phyloP scores from a whole-genome alignment of 2,888 invertebrate species.

The Hanleya hanleyi region DNA sequence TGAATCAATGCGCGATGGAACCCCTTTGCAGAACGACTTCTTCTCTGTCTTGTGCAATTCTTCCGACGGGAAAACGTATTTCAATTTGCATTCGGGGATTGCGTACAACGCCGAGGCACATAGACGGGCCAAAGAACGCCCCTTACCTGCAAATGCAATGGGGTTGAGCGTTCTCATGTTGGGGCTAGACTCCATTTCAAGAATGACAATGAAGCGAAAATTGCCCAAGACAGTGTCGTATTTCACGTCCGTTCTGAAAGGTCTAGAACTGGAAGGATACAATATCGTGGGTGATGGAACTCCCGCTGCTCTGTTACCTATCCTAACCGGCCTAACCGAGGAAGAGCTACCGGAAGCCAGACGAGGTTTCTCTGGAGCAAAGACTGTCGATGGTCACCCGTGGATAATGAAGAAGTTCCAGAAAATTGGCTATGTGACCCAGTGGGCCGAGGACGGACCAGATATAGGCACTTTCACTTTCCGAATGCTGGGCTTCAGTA shows the following conservation, averaged over 20 bases:
- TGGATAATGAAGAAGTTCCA: neutral
- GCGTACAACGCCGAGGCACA: conserved; percentile 37
- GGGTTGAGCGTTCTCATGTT: neutral
- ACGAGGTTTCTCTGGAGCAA: neutral
- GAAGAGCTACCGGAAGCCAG: neutral
- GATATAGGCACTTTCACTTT: neutral
- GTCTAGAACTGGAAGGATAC: conserved; percentile 80
- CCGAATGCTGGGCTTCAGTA: neutral
- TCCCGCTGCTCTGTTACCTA: neutral
- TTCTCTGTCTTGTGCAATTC: neutral
- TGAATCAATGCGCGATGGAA: neutral
- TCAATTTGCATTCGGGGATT: conserved; percentile 80
- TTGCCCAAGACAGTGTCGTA: neutral
- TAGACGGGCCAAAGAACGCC: neutral
- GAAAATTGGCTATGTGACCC: neutral
- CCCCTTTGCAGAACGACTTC: neutral
- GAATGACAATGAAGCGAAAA: neutral
- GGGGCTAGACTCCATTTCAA: neutral
- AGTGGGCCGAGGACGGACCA: neutral
- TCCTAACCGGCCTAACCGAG: neutral
- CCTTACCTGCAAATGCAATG: neutral
- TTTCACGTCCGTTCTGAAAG: neutral
- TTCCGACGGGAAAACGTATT: conserved; percentile 77
- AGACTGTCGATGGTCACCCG: neutral
- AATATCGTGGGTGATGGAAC: conserved; percentile 45